Evolutionary conservation across 2,888 invertebrate genomes (phyloP), one percentile per base, ranked within the genome.

Genomic region (Bedellia somnulentella): DNA sequence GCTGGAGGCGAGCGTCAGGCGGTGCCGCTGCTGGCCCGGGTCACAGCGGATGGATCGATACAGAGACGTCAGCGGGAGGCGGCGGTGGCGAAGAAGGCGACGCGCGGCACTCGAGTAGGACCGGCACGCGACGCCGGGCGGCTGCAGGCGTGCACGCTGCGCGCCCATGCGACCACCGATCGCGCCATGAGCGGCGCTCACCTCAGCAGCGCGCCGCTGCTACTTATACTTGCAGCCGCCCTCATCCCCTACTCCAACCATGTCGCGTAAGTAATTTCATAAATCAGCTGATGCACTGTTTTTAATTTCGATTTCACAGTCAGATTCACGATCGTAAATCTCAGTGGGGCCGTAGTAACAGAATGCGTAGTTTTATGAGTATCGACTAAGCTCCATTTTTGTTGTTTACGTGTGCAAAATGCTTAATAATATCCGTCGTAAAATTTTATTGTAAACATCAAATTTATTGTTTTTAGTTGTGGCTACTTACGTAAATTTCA

Each of bases 211-310:
- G 80, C 79, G 73, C 78, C 77, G 68, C 62, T 70, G 57, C 73
- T 79, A 59, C 73, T 81, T 68, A 78, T 78, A 68, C 73, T 82
- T 57, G 77, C 78, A 59, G 70, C 78, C 52, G 73, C 79, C 46
- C 68, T 80, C 45, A 60, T 80, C 47, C 80, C 79, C 47, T 76
- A 78, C 52, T 75, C 70, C 43, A 75, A 80, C 56, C 77, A 78
- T 58, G 81, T 81, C 58, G 81, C 80, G 82, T 82, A 56, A 82
- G 82, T 82, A 75, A 42, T 16, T 33, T 25, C 37, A n/a, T 12
- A 17, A 16, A 37, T 30, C 31, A 23, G 24, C 10, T 10, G n/a
- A 11, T 17, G n/a, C 17, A 17, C 28, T 5, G 14, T 11, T 18
- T 21, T 21, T 28, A 28, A 28, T 13, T 28, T 13, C 28, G n/a